phyloP scores from a whole-genome alignment of 2,888 invertebrate species.

The Halictus quadricinctus region DNA sequence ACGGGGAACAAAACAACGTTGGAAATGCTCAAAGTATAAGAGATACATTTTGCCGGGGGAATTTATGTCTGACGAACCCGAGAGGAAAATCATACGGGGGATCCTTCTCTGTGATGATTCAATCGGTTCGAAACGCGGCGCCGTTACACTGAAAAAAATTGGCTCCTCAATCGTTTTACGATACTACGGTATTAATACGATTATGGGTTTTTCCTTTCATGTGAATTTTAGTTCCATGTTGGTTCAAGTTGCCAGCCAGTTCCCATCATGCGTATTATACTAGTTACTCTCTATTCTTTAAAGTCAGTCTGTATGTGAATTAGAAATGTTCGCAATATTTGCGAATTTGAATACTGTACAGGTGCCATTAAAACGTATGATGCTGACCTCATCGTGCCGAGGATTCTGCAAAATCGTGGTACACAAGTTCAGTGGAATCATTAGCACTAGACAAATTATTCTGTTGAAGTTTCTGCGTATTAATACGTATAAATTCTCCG shows the following conservation, averaged over 20 bases:
- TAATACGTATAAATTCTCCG: neutral
- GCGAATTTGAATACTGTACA: too few relatives aligned
- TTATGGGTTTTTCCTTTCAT: neutral
- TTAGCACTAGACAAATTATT: neutral
- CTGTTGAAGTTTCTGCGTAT: neutral
- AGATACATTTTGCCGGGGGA: slow-evolving; percentile 22
- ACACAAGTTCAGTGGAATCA: neutral
- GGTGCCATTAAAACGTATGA: too few relatives aligned
- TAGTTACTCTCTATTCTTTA: too few relatives aligned
- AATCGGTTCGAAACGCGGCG: slow-evolving; percentile 11
- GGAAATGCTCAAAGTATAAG: slow-evolving; percentile 23
- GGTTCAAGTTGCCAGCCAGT: too few relatives aligned
- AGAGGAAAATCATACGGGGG: slow-evolving; percentile 20
- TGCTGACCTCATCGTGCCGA: neutral
- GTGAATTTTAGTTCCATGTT: too few relatives aligned
- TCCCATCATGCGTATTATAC: too few relatives aligned
- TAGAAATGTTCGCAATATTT: too few relatives aligned
- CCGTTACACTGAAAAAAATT: neutral
- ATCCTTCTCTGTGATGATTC: slow-evolving; percentile 24
- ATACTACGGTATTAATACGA: neutral
- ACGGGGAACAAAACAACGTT: slow-evolving; percentile 31
- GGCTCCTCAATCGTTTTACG: neutral
- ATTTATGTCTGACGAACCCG: slow-evolving; percentile 22
- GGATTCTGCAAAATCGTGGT: neutral
- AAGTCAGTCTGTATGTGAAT: too few relatives aligned